Evolutionary conservation across 2,797 vertebrate species (phyloP).

Genomic region (Naso thynnoides): DNA sequence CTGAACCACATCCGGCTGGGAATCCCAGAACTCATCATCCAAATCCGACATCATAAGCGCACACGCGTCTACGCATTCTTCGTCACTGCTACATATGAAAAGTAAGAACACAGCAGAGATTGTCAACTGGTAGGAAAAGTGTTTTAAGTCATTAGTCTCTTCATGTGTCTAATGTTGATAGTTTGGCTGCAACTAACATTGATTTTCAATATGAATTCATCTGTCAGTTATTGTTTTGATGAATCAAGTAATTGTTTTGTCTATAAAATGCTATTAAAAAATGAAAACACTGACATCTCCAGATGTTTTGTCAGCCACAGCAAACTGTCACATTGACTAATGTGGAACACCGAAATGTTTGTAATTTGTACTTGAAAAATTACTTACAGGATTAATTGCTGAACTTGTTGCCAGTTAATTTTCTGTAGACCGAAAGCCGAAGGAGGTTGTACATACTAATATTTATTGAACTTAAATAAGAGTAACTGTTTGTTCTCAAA

Average conservation of each 20-base stretch:
- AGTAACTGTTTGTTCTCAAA: too few species aligned
- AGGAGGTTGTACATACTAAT: too few species aligned
- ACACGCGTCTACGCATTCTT: constrained; percentile 95
- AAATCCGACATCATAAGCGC: constrained; percentile 96
- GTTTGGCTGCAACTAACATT: not conserved
- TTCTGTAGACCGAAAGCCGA: too few species aligned
- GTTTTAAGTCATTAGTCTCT: not conserved
- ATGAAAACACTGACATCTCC: not conserved
- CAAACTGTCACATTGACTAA: too few species aligned
- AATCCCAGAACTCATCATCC: constrained; percentile 97
- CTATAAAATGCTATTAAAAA: not conserved
- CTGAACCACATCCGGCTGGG: constrained; percentile 97
- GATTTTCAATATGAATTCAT: not conserved
- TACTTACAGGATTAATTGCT: too few species aligned
- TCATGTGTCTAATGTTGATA: not conserved
- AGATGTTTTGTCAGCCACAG: too few species aligned
- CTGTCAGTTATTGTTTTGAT: not conserved
- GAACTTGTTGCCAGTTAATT: too few species aligned
- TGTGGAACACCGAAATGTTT: too few species aligned
- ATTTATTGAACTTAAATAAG: too few species aligned
- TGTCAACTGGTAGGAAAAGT: not conserved
- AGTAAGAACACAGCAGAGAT: constrained; percentile 76
- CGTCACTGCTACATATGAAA: constrained; percentile 96
- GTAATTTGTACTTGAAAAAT: too few species aligned
- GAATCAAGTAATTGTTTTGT: not conserved